Evolutionary conservation across 2,113 vertebrate genomes (phyloP), one percentile per base, ranked within the genome.

Genomic region (Gopherus flavomarginatus): DNA sequence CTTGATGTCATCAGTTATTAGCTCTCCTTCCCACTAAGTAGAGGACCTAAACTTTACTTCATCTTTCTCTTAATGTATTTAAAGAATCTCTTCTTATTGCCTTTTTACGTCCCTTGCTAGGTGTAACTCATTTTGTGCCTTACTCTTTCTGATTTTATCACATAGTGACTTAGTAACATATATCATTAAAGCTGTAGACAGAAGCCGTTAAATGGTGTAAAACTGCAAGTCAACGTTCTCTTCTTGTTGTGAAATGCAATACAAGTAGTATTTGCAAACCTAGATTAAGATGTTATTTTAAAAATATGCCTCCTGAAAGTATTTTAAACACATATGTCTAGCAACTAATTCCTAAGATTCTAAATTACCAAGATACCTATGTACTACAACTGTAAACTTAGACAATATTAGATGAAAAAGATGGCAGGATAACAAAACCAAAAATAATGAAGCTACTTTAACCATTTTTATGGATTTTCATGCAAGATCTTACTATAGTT

Each of bases 311-410:
- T 86, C 62, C 53, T 90, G 24, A 22, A 92, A n/a, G 27, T 77
- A 53, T 3, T 62, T 59, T 84, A 49, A n/a, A 75, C 0, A n/a
- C 31, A 8, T 27, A 0, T 11, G 4, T 65, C 81, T 54, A 88
- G 59, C 81, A 90, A 77, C 4, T 62, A 77, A 44, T 77, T 42
- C 5, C 22, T 11, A 44, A 13, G 5, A 77, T 77, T n/a, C 62
- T 44, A 42, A 42, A 11, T 26, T 42, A 77, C 24, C 54, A 83
- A 54, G 38, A 35, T 81, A 16, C n/a, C 42, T 44, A 27, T 6
- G 49, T 12, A 12, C 16, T 12, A 12, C 16, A 78, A 52, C 31
- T 72, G 17, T 75, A 35, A 47, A 44, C 57, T 44, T 54, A 72
- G 19, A 69, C 81, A 31, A 54, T 31, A 81, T 56, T 35, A 77